Conservation (phyloP, 2,888 invertebrate genomes). For the Druceiella hillmani region DNA sequence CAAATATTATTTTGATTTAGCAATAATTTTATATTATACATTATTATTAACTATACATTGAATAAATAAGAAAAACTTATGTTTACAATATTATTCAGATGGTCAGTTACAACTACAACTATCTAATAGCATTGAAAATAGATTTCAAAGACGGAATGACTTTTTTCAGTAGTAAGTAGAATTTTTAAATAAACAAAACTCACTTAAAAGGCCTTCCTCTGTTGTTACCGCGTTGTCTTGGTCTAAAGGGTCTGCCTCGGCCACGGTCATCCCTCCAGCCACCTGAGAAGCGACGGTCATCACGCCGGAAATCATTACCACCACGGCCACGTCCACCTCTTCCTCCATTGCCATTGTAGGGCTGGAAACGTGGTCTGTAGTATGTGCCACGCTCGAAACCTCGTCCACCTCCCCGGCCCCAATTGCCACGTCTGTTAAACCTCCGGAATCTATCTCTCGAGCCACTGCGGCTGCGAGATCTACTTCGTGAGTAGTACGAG, state of each 20-base stretch:
- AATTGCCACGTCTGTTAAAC: slow-evolving; percentile 45
- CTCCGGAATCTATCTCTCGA: slow-evolving; percentile 49
- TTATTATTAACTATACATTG: no score
- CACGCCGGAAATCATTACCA: slow-evolving; percentile 38
- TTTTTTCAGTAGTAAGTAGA: slow-evolving; percentile 20
- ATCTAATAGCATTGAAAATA: no score
- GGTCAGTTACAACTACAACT: no score
- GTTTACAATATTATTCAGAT: no score
- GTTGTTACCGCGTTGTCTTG: slow-evolving; percentile 39
- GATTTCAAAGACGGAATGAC: no score
- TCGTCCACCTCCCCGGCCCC: slow-evolving; percentile 48
- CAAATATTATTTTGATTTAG: no score
- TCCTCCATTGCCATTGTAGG: slow-evolving; percentile 54
- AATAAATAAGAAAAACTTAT: no score
- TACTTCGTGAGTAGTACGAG: slow-evolving; percentile 51
- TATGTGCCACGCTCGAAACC: slow-evolving; percentile 68
- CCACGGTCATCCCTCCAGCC: slow-evolving; percentile 37
- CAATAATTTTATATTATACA: no score
- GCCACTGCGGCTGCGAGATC: slow-evolving; percentile 54
- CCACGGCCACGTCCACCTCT: slow-evolving; percentile 45
- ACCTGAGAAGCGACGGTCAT: slow-evolving; percentile 35
- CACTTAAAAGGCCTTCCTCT: slow-evolving; percentile 46
- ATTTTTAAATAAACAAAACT: slow-evolving; percentile 12
- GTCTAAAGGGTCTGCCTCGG: slow-evolving; percentile 41
- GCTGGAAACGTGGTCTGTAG: slow-evolving; percentile 73